phyloP scores from a whole-genome alignment of 2,888 invertebrate genomes.

The Parochlus steinenii region DNA sequence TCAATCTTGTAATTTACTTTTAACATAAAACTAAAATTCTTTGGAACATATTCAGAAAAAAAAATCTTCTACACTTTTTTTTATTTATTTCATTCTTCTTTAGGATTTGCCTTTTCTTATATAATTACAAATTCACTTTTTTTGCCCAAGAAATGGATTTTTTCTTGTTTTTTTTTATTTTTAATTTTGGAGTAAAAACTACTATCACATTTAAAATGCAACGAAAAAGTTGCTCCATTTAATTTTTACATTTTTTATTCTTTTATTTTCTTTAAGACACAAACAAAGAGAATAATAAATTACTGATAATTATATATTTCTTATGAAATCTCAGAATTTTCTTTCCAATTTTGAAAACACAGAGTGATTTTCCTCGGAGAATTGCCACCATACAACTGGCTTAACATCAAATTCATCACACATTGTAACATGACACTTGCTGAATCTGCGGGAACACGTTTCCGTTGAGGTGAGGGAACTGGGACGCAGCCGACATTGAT shows the following conservation, averaged over 20 bases:
- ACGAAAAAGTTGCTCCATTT: conserved; percentile 16
- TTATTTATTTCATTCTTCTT: too few relatives aligned
- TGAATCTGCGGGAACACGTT: conserved; percentile 35
- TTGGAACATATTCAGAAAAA: conserved; percentile 12
- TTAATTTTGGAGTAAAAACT: conserved; percentile 14
- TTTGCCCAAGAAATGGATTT: too few relatives aligned
- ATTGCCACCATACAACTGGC: too few relatives aligned
- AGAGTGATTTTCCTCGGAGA: background rate
- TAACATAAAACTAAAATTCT: too few relatives aligned
- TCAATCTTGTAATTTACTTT: background rate
- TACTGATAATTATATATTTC: background rate
- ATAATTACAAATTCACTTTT: too few relatives aligned
- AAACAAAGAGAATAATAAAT: background rate
- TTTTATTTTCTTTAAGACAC: conserved; percentile 1
- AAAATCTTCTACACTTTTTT: conserved; percentile 6
- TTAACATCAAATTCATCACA: conserved; percentile 27
- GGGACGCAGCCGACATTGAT: conserved; percentile 20
- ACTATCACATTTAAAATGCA: conserved; percentile 18
- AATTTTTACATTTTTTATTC: conserved; percentile 4
- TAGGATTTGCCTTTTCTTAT: too few relatives aligned
- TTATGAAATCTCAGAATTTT: background rate
- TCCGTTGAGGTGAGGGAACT: conserved; percentile 18
- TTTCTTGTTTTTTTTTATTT: conserved; percentile 6
- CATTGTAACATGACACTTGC: conserved; percentile 42
- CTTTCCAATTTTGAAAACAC: background rate